Evolutionary conservation across 2,888 invertebrate genomes (phyloP).

Genomic region (Diplolepis rosae): DNA sequence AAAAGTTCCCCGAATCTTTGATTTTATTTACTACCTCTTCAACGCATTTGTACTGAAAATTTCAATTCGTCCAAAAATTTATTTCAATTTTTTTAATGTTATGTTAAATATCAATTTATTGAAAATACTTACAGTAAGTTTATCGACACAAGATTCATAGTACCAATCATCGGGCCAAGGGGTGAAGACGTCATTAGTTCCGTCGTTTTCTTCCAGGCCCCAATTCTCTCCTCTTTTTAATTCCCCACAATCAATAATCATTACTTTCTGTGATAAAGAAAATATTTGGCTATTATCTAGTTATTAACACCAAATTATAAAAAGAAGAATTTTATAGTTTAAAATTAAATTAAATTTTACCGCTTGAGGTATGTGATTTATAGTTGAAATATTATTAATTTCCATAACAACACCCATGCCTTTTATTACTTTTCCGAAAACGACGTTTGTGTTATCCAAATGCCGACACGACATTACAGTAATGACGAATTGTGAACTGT

Average conservation of each 20-base stretch:
- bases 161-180: slow-evolving; percentile 87
- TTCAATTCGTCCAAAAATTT: neutral
- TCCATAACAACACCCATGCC: slow-evolving; percentile 84
- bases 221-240: slow-evolving; percentile 77
- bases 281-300: slow-evolving; percentile 3
- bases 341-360: slow-evolving; percentile 73
- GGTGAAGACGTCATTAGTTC: slow-evolving; percentile 82
- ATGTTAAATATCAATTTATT: neutral
- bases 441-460: slow-evolving; percentile 87
- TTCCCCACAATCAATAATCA: slow-evolving; percentile 82
- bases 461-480: slow-evolving; percentile 85
- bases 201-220: slow-evolving; percentile 82
- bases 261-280: slow-evolving; percentile 55
- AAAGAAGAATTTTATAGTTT: neutral
- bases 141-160: slow-evolving; percentile 46
- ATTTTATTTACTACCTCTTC: slow-evolving; percentile 77
- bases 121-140: slow-evolving; percentile 49
- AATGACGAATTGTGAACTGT: slow-evolving; percentile 97
- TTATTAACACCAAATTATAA: neutral
- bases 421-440: slow-evolving; percentile 86
- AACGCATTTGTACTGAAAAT: slow-evolving; percentile 74
- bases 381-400: slow-evolving; percentile 79
- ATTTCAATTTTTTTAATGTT: neutral
- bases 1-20: slow-evolving; percentile 86
- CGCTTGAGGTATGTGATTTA: slow-evolving; percentile 78